Base-by-base conservation (phyloP, 1,140 invertebrate genomes). In the Procambarus clarkii region DNA sequence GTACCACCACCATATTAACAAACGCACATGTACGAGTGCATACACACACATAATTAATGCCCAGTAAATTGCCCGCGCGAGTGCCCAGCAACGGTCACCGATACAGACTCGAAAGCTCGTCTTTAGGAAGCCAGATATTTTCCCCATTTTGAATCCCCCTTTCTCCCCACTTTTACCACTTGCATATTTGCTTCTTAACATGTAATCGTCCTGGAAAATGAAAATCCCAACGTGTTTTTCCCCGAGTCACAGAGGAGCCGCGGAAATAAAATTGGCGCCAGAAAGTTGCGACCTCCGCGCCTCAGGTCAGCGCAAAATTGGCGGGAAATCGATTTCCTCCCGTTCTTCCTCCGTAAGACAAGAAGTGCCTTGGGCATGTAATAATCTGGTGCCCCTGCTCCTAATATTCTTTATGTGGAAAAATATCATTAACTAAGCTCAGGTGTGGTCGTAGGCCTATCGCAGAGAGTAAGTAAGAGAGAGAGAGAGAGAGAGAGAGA, bases 201-300 rank as follows among this genome's bases (percentile, higher is more conserved):
- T n/a, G 13, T 54, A 54, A 79, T 54, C 45, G 48, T 48, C 45
- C 84, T 15, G 8, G 69, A 34, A 44, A 86, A 76, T 79, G 50
- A 87, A 60, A 45, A 86, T 74, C 46, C 8, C 85, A 4, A 9
- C 48, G n/a, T 87, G 85, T 87, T 87, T 87, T 86, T 77, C 69
- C 34, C 34, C 46, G 21, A 15, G 50, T 71, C 83, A 54, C 46
- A 87, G 24, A 79, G 76, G 79, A 78, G 45, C n/a, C 74, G 54
- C 78, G 85, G 85, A 87, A 87, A 87, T 87, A 87, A 87, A 58
- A 87, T 87, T 54, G 71, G 50, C 85, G 58, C 71, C 85, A 64
- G 34, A 83, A 82, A 82, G 87, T 82, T 89, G 87, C 64, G 87
- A 71, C 87, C 87, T 83, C 87, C 64, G 87, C 87, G 79, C 34